phyloP scores from a whole-genome alignment of 2,888 invertebrate genomes.

The Bombyx huttoni region DNA sequence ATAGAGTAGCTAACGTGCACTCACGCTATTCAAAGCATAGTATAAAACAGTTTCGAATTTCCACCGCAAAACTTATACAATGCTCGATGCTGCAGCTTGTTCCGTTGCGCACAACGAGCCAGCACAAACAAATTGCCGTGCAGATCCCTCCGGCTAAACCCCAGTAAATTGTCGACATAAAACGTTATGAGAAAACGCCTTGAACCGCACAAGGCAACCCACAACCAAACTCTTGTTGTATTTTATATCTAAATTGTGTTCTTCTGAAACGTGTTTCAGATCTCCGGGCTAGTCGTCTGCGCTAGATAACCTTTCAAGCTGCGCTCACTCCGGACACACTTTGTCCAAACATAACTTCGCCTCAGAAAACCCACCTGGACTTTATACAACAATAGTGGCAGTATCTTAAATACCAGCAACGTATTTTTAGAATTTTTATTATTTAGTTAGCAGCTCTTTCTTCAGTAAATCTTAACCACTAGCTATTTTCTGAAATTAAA shows the following conservation, averaged over 20 bases:
- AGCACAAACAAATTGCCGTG: constrained; percentile 41
- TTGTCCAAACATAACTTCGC: constrained; percentile 5
- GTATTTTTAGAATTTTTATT: too few relatives aligned
- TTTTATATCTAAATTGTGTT: constrained; percentile 37
- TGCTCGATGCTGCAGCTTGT: constrained; percentile 25
- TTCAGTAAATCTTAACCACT: too few relatives aligned
- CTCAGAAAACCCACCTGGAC: not conserved
- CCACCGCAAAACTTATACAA: constrained; percentile 2
- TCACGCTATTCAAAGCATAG: not conserved
- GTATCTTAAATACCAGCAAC: too few relatives aligned
- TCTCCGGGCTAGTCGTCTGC: constrained; percentile 22
- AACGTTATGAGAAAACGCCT: constrained; percentile 49
- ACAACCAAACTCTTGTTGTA: constrained; percentile 33
- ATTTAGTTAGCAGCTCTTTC: too few relatives aligned
- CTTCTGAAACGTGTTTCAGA: constrained; percentile 19
- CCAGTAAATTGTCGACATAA: constrained; percentile 51
- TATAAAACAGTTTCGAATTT: not conserved
- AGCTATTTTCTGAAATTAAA: too few relatives aligned
- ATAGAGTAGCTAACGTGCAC: not conserved
- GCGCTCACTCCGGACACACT: constrained; percentile 15
- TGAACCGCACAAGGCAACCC: constrained; percentile 30
- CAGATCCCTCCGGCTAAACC: constrained; percentile 38
- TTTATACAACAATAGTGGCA: too few relatives aligned
- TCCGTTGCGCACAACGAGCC: constrained; percentile 27
- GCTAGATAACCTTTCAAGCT: constrained; percentile 22